Evolutionary conservation across 2,113 vertebrate genomes (phyloP), one percentile per base, ranked within the genome.

Genomic region (Beaufortia kweichowensis): DNA sequence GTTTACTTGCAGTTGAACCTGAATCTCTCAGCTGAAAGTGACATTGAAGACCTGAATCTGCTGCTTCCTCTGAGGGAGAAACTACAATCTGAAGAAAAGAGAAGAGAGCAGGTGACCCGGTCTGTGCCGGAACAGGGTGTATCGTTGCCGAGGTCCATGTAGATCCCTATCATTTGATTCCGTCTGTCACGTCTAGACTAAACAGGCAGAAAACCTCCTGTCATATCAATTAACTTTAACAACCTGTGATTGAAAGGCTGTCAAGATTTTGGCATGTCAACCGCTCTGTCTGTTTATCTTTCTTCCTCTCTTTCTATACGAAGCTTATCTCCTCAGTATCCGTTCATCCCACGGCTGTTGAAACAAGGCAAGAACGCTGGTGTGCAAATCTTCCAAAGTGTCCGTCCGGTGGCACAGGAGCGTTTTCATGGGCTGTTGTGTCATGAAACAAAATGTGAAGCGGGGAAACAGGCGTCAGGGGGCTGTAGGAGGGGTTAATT

Each of bases 331-430:
- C 80, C 80, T 80, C 84, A 84, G 66, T 56, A 10, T 80, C 82
- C 64, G 84, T 90, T 90, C 85, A 89, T 91, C 87, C 89, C 84
- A 82, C 86, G 81, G 84, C 80, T 84, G 87, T 82, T 86, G 78
- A 87, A 88, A 86, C 88, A 85, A 63, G 67, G 81, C 77, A 81
- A 78, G 75, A 56, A 80, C 62, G 74, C 79, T 86, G 81, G 85
- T 87, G 84, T 89, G 81, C 79, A 79, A 86, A 87, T 83, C 85
- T 84, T 53, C 48, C 26, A 63, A 26, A 41, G 29, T 39, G 3
- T 15, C 67, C 64, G 62, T 75, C 81, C 75, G 72, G 77, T 56
- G 84, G 53, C 63, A 60, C 61, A 41, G 50, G 61, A 23, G 6
- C 35, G 55, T 62, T 46, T 62, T 4, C 31, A 4, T 21, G 4